Evolutionary conservation across 2,797 vertebrate species (phyloP).

Genomic region (Loriculus beryllinus): DNA sequence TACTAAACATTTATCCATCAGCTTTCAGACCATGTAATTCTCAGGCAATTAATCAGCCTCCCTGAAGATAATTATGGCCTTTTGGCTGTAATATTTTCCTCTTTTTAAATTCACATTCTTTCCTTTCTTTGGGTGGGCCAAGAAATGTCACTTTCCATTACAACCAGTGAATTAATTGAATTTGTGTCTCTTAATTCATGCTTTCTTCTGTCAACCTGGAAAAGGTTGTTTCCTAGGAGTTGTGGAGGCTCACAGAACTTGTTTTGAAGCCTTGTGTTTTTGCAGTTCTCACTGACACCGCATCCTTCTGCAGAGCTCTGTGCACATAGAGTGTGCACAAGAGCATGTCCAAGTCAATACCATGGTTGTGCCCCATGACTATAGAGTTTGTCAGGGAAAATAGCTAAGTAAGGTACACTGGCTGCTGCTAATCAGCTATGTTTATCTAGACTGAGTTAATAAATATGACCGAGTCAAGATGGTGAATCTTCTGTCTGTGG

Average conservation of each 20-base stretch:
- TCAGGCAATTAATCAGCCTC: background rate
- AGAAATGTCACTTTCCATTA: background rate
- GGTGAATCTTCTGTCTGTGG: conserved; percentile 9
- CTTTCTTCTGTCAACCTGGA: background rate
- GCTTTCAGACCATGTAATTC: background rate
- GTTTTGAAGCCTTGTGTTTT: background rate
- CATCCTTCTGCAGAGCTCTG: background rate
- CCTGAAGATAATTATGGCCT: background rate
- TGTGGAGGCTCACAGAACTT: background rate
- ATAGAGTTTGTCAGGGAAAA: background rate
- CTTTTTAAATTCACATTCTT: background rate
- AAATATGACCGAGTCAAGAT: conserved; percentile 21
- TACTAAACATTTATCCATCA: background rate
- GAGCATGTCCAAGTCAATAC: background rate
- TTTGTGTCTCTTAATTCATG: background rate
- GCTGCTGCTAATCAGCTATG: conserved; percentile 30
- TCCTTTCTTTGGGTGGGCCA: background rate
- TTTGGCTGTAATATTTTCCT: conserved; percentile 15
- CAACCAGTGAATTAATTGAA: background rate
- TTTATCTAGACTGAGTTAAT: conserved; percentile 47
- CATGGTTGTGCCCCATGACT: background rate
- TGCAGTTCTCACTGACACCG: background rate
- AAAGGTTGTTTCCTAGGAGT: conserved; percentile 15
- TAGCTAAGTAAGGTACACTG: background rate
- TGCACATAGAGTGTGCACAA: background rate